Evolutionary conservation across 23 tunicate species (phyloP).

Genomic region (Trididemnum miniatum): DNA sequence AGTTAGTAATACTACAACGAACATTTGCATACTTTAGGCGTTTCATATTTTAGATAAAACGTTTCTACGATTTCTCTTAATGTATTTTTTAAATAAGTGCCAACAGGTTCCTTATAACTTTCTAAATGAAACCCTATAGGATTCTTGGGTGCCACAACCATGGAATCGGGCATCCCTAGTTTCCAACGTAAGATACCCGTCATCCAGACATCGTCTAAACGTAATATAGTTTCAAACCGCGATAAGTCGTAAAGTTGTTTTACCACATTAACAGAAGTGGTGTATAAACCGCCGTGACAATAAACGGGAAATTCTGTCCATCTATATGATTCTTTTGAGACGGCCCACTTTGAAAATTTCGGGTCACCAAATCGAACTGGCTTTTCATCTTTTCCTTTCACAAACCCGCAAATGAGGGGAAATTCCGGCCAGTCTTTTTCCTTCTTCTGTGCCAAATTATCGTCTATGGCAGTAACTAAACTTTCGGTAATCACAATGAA

Average conservation of each 20-base stretch:
- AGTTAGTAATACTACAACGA: not conserved
- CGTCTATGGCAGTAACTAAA: constrained; percentile 11
- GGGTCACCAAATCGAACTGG: constrained; percentile 28
- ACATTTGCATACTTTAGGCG: not conserved
- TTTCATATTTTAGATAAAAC: not conserved
- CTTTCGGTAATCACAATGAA: constrained; percentile 19
- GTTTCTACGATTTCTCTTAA: not conserved
- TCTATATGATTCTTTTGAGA: not conserved
- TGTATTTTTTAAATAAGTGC: not conserved
- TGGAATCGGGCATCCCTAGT: constrained; percentile 17
- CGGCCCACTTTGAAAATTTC: constrained; percentile 14
- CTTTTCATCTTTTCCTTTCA: constrained; percentile 34
- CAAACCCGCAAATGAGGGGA: constrained; percentile 54
- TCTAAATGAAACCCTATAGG: constrained; percentile 10
- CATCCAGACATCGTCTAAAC: constrained; percentile 17
- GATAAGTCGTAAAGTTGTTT: not conserved
- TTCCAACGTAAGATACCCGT: constrained; percentile 14
- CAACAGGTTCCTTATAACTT: not conserved
- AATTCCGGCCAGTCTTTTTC: constrained; percentile 47
- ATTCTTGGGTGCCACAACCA: not conserved
- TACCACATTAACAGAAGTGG: constrained; percentile 10
- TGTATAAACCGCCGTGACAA: constrained; percentile 29
- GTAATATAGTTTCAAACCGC: not conserved
- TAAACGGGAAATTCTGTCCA: constrained; percentile 11
- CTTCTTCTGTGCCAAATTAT: not conserved